phyloP scores from a whole-genome alignment of 2,888 invertebrate genomes.

The Diadegma fenestrale region DNA sequence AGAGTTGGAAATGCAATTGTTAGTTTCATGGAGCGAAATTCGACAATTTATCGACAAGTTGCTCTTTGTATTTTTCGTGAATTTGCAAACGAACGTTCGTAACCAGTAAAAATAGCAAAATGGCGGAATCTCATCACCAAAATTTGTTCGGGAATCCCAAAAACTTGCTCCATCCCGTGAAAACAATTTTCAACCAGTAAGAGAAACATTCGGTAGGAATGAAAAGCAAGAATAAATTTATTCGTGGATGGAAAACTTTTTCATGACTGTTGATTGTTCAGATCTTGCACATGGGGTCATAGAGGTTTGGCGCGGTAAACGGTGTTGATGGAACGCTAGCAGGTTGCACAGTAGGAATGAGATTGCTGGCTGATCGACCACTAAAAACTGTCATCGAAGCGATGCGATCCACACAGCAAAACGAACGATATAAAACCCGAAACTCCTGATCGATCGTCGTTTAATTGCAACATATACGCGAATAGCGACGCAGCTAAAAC shows the following conservation, averaged over 20 bases:
- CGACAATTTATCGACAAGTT: too few relatives aligned
- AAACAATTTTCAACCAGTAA: background rate
- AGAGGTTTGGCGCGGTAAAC: background rate
- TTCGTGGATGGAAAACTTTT: background rate
- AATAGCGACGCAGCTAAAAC: background rate
- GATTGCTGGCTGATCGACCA: slow-evolving; percentile 7
- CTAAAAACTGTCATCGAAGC: slow-evolving; percentile 61
- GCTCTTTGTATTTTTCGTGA: too few relatives aligned
- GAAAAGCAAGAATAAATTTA: background rate
- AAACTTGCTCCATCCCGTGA: too few relatives aligned
- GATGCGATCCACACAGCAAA: slow-evolving; percentile 45
- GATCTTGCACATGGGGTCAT: background rate
- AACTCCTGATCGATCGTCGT: slow-evolving; percentile 58
- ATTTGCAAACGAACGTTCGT: too few relatives aligned
- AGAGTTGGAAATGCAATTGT: too few relatives aligned
- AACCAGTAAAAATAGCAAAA: background rate
- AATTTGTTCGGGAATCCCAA: too few relatives aligned
- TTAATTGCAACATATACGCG: slow-evolving; percentile 20
- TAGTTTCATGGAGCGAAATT: too few relatives aligned
- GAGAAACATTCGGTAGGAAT: background rate
- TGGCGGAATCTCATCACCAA: background rate
- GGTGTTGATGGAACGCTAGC: background rate
- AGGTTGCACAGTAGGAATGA: background rate
- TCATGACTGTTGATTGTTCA: background rate
- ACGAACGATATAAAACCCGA: slow-evolving; percentile 44